Base-by-base conservation (phyloP, 2,113 vertebrate genomes). In the Pterocles orientalis region DNA sequence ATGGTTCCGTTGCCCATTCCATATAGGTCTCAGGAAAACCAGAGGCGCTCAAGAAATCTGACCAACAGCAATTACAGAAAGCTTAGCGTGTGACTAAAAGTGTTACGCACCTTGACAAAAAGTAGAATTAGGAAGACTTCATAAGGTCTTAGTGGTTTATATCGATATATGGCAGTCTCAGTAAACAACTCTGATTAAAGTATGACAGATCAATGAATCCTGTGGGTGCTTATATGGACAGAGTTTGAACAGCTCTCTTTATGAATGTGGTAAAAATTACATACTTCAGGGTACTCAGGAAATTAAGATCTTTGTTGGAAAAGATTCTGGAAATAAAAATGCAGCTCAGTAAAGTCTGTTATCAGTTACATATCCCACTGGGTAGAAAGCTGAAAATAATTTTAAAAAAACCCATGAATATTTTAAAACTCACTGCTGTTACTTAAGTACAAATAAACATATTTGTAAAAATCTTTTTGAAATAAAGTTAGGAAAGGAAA, bases 101-200 rank as follows among this genome's bases (percentile, higher is more conserved):
- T 18, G 6, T 65, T 12, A 39, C 24, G 19, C 10, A 60, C 33
- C 43, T 82, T 88, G 47, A 58, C 39, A 68, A 70, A 85, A 91
- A 86, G 3, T 26, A 39, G 29, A 77, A 65, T 66, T 51, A 73
- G 4, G 11, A 88, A 89, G 29, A 69, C 8, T 60, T 78, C 64
- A 75, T 56, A 73, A 76, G 26, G 20, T 24, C 90, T 92, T 66
- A 53, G 34, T 71, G 36, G 39, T 68, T 62, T 86, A 31, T 57
- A 83, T 71, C 47, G 57, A 39, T 64, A 45, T 25, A 56, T 31
- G 26, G 7, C 18, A 68, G 26, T 26, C 11, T 82, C 33, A 1
- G 6, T 73, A 86, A 95, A 83, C 82, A 92, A 48, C 29, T 92
- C 77, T 71, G 79, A 92, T 86, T 82, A 87, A 95, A 94, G 8